These are phyloP conservation scores for Laterallus jamaicensis DNA, from an alignment of 2,113 vertebrate species.

Conservation along the genomic window DNA sequence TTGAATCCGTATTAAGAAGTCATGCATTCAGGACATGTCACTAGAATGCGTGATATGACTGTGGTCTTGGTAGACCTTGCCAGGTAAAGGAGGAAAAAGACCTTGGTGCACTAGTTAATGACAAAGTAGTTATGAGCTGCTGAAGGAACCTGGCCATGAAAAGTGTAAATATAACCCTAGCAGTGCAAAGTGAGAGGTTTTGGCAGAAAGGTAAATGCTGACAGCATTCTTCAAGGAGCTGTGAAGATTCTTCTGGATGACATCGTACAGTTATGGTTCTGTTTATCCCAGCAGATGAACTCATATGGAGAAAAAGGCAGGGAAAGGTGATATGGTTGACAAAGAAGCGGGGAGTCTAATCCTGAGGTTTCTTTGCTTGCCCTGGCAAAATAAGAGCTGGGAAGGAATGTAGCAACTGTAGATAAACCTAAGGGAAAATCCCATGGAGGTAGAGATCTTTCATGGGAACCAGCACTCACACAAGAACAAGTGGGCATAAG, in stretches of 20 bases:
- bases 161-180: slow-evolving; percentile 2
- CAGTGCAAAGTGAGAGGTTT: not conserved
- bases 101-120: slow-evolving; percentile 14
- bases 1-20: not conserved
- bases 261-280: rapidly evolving
- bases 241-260: not conserved
- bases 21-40: rapidly evolving
- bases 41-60: not conserved
- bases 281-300: not conserved
- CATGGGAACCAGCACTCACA: not conserved
- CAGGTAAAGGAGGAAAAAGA: not conserved
- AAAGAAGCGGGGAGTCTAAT: not conserved
- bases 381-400: not conserved
- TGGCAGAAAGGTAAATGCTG: not conserved
- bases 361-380: not conserved
- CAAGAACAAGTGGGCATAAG: not conserved
- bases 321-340: not conserved
- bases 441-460: not conserved
- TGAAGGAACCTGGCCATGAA: slow-evolving; percentile 14
- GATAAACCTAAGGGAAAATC: not conserved
- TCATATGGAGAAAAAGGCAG: not conserved
- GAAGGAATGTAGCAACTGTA: rapidly evolving
- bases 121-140: not conserved
- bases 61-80: not conserved
- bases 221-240: not conserved